phyloP scores from a whole-genome alignment of 2,113 vertebrate species.

The Xiphias gladius region DNA sequence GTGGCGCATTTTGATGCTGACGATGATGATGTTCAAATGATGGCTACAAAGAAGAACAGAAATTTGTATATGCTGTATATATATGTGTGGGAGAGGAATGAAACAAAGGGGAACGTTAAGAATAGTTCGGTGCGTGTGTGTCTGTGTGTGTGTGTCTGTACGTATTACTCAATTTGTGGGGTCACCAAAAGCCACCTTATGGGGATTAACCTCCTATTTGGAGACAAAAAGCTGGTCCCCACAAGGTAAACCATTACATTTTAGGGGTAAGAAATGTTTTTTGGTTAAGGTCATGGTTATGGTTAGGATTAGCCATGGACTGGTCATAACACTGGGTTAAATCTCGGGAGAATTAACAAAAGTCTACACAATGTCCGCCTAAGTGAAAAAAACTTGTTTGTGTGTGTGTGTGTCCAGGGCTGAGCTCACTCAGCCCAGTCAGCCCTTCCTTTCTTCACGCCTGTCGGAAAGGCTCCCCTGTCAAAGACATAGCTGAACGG shows the following conservation, averaged over 20 bases:
- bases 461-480: slow-evolving; percentile 82
- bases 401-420: slow-evolving; percentile 56
- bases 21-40: not conserved
- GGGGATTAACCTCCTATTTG: not conserved
- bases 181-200: not conserved
- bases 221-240: not conserved
- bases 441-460: slow-evolving; percentile 79
- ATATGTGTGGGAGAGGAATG: not conserved
- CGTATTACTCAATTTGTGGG: not conserved
- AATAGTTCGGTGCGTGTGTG: not conserved
- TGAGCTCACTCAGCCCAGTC: slow-evolving; percentile 77
- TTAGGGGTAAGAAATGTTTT: not conserved
- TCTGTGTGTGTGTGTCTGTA: not conserved
- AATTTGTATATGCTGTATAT: not conserved
- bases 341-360: slow-evolving; percentile 10
- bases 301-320: not conserved
- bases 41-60: not conserved
- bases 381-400: slow-evolving; percentile 51
- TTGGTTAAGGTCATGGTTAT: not conserved
- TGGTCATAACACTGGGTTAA: not conserved
- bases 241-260: not conserved
- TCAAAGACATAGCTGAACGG: slow-evolving; percentile 80
- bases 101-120: not conserved
- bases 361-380: slow-evolving; percentile 47
- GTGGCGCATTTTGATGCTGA: slow-evolving; percentile 12